These are phyloP conservation scores for Gorsachius goisagi DNA, from an alignment of 2,113 vertebrate genomes.

Conservation along the genomic window DNA sequence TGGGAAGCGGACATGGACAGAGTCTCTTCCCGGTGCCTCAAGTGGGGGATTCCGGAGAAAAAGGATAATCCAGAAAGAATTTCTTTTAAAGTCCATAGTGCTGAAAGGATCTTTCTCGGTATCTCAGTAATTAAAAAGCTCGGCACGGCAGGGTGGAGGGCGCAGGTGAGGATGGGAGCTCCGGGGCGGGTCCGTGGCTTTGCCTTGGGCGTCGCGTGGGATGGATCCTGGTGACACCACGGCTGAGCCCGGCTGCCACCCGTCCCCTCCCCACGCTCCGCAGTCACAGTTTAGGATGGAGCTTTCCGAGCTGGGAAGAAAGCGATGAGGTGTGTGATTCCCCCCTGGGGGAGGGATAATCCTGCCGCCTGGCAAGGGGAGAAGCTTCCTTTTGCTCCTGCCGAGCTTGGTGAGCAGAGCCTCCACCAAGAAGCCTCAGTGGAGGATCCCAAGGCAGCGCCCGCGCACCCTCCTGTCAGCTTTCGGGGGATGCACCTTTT, in stretches of 20 bases:
- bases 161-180: background rate
- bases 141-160: background rate
- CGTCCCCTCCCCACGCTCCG: background rate
- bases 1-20: background rate
- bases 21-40: background rate
- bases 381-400: rapidly evolving
- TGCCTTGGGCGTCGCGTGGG: rapidly evolving
- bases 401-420: background rate
- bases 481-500: background rate
- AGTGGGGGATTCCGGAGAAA: background rate
- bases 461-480: background rate
- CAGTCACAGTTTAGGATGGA: background rate
- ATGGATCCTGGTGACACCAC: rapidly evolving
- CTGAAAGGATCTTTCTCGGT: background rate
- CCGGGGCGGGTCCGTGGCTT: background rate
- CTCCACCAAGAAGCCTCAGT: background rate
- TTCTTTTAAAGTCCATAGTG: background rate
- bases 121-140: background rate
- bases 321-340: too few relatives aligned
- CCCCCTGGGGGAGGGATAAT: too few relatives aligned
- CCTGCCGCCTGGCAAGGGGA: background rate
- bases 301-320: background rate
- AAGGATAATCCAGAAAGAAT: background rate
- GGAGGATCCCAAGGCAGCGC: background rate
- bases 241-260: rapidly evolving